Percentiles rank a stretch among this genome's conserved stretches.
Conservation (phyloP, 2,797 vertebrate species). For the Pteropus rufus region DNA sequence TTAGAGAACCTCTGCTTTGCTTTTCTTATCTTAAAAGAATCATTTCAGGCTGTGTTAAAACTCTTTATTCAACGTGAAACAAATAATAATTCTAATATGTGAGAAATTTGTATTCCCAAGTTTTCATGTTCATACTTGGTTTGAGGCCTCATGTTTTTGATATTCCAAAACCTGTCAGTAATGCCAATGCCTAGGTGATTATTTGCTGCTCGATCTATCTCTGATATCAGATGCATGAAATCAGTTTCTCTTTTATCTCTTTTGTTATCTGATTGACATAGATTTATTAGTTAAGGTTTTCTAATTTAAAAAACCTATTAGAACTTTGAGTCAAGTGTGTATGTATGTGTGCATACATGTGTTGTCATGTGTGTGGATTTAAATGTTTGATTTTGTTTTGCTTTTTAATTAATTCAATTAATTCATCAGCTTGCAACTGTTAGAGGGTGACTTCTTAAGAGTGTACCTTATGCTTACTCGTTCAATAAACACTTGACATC, state of each 20-base stretch:
- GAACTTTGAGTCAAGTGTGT: not conserved
- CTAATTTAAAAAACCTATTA: not conserved
- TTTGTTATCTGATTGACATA: not conserved
- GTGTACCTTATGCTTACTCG: not conserved
- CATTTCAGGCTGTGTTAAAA: not conserved
- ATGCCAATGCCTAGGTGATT: not conserved
- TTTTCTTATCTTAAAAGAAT: not conserved
- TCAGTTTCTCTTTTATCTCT: not conserved
- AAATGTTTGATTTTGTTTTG: not conserved
- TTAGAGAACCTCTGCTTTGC: not conserved
- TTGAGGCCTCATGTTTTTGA: not conserved
- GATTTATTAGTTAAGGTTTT: not conserved
- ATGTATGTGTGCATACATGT: not conserved
- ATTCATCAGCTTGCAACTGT: conserved; percentile 18
- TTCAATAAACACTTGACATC: not conserved
- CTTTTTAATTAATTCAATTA: not conserved
- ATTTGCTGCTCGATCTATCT: not conserved
- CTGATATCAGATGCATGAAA: not conserved
- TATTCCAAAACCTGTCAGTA: not conserved
- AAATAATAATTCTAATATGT: not conserved
- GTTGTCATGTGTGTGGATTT: not conserved
- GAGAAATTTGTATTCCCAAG: not conserved
- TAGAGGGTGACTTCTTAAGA: conserved; percentile 5
- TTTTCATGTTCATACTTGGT: not conserved
- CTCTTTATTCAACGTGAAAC: not conserved